phyloP scores from a whole-genome alignment of 1,140 invertebrate genomes.

The Drosophila paulistorum region DNA sequence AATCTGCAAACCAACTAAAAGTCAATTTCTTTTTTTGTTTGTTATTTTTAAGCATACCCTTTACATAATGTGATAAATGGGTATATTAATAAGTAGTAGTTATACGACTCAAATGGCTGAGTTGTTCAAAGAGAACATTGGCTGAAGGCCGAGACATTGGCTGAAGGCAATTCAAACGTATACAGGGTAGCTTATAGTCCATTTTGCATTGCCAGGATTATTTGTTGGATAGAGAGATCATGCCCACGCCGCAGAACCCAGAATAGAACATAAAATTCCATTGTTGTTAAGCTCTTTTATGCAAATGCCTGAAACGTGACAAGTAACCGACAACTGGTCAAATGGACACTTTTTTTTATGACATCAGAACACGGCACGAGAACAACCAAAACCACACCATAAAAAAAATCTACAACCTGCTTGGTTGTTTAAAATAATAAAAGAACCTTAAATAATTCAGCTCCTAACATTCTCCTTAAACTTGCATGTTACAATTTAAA shows the following conservation, averaged over 20 bases:
- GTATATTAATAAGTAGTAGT: neutral
- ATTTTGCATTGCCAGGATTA: neutral
- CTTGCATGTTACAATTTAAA: slow-evolving; percentile 44
- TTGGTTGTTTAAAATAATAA: slow-evolving; percentile 15
- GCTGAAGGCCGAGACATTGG: too few relatives aligned
- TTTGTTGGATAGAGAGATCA: slow-evolving; percentile 33
- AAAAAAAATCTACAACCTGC: slow-evolving; percentile 20
- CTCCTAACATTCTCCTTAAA: neutral
- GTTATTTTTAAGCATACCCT: neutral
- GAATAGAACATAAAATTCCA: slow-evolving; percentile 50
- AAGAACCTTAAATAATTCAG: slow-evolving; percentile 30
- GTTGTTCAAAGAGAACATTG: too few relatives aligned
- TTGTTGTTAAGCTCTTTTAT: slow-evolving; percentile 56
- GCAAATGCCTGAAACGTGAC: slow-evolving; percentile 76
- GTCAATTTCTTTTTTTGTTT: slow-evolving; percentile 24
- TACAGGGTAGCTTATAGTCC: neutral
- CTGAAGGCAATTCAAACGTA: too few relatives aligned
- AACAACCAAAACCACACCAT: slow-evolving; percentile 23
- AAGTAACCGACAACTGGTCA: slow-evolving; percentile 46
- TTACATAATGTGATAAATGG: neutral
- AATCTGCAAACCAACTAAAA: slow-evolving; percentile 47
- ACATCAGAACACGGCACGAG: slow-evolving; percentile 32
- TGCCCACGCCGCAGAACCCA: slow-evolving; percentile 46
- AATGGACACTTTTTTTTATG: slow-evolving; percentile 43
- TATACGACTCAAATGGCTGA: too few relatives aligned